Conservation (phyloP, 2,888 invertebrate species). For the Drosophila meridiana region DNA sequence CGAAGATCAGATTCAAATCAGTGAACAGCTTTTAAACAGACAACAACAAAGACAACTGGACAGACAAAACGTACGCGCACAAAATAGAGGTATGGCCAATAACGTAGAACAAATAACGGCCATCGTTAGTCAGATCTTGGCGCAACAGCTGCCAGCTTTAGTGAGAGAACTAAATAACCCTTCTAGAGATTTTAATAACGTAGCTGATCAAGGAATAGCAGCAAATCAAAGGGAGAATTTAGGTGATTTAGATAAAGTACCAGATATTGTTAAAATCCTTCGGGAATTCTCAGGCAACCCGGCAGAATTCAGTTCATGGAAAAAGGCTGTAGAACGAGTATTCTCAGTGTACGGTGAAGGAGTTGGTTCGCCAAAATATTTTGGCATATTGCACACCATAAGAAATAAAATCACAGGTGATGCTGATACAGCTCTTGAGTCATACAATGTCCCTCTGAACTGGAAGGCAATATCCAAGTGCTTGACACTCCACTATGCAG, state of each 20-base stretch:
- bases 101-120: not conserved
- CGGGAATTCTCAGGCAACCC: not conserved
- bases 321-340: not conserved
- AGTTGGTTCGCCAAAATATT: not conserved
- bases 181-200: not conserved
- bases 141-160: not conserved
- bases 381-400: not conserved
- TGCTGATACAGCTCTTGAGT: conserved; percentile 33
- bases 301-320: not conserved
- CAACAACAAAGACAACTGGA: conserved; percentile 1
- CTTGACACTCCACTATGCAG: conserved; percentile 34
- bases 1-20: not conserved
- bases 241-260: not conserved
- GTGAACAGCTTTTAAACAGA: not conserved
- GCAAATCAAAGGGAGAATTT: not conserved
- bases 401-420: conserved; percentile 37
- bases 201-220: not conserved
- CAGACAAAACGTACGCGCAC: not conserved
- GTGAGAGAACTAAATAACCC: not conserved
- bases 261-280: not conserved
- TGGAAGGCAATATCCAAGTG: conserved; percentile 18
- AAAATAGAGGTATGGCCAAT: not conserved
- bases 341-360: not conserved
- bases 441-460: conserved; percentile 31
- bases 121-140: not conserved